Evolutionary conservation across 2,113 vertebrate species (phyloP), one percentile per base, ranked within the genome.

Genomic region (Ictalurus punctatus): DNA sequence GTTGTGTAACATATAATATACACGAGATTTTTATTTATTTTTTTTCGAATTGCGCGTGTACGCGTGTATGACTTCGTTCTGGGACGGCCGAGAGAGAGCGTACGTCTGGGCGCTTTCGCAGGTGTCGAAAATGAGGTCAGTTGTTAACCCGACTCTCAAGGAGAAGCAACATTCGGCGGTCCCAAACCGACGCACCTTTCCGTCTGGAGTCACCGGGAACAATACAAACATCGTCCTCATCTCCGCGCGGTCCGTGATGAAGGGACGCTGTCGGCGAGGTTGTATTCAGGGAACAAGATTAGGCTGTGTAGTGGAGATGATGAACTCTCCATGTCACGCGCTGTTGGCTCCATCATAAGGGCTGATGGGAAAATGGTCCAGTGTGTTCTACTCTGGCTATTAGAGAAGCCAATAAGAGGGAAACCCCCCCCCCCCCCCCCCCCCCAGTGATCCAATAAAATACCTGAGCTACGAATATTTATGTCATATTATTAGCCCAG

Each of bases 211-310:
- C 19, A 13, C 0, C 9, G 21, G 19, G 37, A 59, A 79, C 85
- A 85, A 84, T 84, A 83, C 44, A 59, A 59, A 58, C 23, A 21
- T 81, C 10, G 10, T 73, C 71, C 19, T 12, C 56, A 12, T 48
- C 83, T 40, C 16, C 16, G 63, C 2, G 40, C 27, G 48, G 14
- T 54, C 3, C 25, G 86, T 34, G 34, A 89, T 34, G n/a, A 81
- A 84, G 59, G 56, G 84, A 85, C 76, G 82, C 69, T 76, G 73
- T 83, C 58, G 30, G 30, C 9, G n/a, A 85, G 19, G 27, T 89
- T 76, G 76, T 87, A 81, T 91, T 89, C 65, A 58, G 81, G 27
- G 54, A 89, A 87, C 63, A 59, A 84, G 87, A 87, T 87, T 82
- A 89, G 83, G 54, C 30, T 44, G 44, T 81, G 86, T 85, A 85